Percentiles rank a stretch among this genome's conserved stretches.
These are phyloP conservation scores for Hesperia comma DNA, from an alignment of 2,888 invertebrate species.

Conservation along the genomic window DNA sequence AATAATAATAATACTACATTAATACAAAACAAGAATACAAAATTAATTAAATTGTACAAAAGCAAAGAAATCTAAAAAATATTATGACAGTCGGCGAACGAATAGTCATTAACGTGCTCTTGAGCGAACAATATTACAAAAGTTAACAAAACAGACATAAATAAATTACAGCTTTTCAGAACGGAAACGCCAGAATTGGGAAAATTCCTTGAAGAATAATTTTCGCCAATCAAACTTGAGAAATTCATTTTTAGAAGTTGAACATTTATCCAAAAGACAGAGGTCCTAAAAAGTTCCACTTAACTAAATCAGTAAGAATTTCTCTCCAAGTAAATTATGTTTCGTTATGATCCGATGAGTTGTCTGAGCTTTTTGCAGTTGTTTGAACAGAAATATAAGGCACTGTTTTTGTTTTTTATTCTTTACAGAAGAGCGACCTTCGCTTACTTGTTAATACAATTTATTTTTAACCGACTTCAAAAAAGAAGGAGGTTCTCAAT, in stretches of 20 bases:
- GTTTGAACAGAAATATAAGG: not conserved
- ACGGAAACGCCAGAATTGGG: constrained; percentile 12
- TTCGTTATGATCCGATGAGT: constrained; percentile 62
- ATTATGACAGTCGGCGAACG: no score
- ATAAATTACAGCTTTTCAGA: constrained; percentile 8
- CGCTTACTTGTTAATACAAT: no score
- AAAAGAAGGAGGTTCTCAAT: no score
- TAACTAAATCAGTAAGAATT: constrained; percentile 70
- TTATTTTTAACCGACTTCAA: no score
- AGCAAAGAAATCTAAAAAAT: no score
- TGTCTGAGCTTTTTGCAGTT: constrained; percentile 49
- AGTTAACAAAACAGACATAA: constrained; percentile 18
- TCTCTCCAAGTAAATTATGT: constrained; percentile 69
- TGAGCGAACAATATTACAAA: constrained; percentile 2
- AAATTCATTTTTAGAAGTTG: constrained; percentile 72
- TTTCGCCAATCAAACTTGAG: constrained; percentile 71
- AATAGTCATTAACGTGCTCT: not conserved
- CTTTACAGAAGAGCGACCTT: no score
- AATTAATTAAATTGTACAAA: no score
- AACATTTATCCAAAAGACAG: constrained; percentile 77
- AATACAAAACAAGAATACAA: no score
- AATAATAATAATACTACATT: no score
- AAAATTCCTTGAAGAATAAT: constrained; percentile 56
- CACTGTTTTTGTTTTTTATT: no score
- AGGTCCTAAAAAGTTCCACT: constrained; percentile 63